These are phyloP conservation scores for Plectus sambesii DNA, from an alignment of 1,140 invertebrate genomes.

Conservation along the genomic window DNA sequence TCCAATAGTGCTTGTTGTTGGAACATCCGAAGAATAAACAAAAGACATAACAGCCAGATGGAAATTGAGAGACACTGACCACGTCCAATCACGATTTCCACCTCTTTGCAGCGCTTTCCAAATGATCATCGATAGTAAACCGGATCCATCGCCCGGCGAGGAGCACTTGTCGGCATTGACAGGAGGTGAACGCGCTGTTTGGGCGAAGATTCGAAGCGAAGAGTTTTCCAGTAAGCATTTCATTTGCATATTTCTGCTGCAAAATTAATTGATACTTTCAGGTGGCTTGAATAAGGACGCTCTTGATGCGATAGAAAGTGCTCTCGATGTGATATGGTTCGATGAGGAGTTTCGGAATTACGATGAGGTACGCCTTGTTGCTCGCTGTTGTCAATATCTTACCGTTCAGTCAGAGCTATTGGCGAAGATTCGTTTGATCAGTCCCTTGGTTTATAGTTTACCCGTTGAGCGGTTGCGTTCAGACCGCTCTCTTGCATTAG, in stretches of 20 bases:
- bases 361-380: slow-evolving; percentile 19
- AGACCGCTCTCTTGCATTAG: no score
- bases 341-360: slow-evolving; percentile 25
- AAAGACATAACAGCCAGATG: no score
- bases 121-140: slow-evolving; percentile 19
- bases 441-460: no score
- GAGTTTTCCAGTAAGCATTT: slow-evolving; percentile 25
- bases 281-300: slow-evolving; percentile 27
- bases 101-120: slow-evolving; percentile 19
- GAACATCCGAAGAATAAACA: no score
- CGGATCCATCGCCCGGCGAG: slow-evolving; percentile 15
- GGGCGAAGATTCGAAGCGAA: slow-evolving; percentile 24
- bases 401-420: no score
- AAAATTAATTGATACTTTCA: no score
- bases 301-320: slow-evolving; percentile 22
- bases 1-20: no score
- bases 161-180: slow-evolving; percentile 20
- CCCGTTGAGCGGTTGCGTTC: no score
- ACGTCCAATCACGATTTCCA: background rate
- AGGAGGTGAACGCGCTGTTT: slow-evolving; percentile 23
- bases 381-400: no score
- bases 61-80: no score
- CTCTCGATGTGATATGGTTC: slow-evolving; percentile 27
- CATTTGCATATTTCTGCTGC: no score
- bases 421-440: no score